Conservation (phyloP, 2,888 invertebrate species). For the Epistrophe eligans region DNA sequence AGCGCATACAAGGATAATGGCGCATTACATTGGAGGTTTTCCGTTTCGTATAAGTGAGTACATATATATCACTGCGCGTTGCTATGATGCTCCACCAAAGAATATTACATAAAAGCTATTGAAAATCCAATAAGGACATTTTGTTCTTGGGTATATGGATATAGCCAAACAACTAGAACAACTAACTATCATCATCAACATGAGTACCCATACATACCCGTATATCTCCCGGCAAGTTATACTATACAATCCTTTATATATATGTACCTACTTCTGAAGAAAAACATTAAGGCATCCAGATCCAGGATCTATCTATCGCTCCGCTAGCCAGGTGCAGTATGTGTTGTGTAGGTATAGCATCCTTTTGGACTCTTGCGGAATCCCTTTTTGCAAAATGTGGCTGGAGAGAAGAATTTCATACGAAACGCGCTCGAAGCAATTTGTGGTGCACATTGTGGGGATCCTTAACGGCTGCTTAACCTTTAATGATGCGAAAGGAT, state of each 20-base stretch:
- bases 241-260: neutral
- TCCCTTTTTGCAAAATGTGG: constrained; percentile 52
- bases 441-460: constrained; percentile 75
- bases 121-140: constrained; percentile 73
- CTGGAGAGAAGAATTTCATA: constrained; percentile 48
- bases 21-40: constrained; percentile 61
- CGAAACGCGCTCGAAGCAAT: constrained; percentile 69
- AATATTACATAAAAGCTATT: constrained; percentile 72
- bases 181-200: constrained; percentile 43
- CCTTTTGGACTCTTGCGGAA: constrained; percentile 49
- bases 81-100: constrained; percentile 30
- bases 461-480: constrained; percentile 75
- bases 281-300: constrained; percentile 9
- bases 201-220: constrained; percentile 18
- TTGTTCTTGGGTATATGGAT: constrained; percentile 9
- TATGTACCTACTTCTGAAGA: neutral
- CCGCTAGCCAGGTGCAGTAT: constrained; percentile 24
- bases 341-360: constrained; percentile 25
- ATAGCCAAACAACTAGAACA: constrained; percentile 15
- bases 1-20: constrained; percentile 50
- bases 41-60: constrained; percentile 28
- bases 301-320: constrained; percentile 17
- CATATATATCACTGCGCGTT: constrained; percentile 53
- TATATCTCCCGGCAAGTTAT: neutral
- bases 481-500: constrained; percentile 70